Conservation (phyloP, 2,797 vertebrate species). For the Pipistrellus pygmaeus region DNA sequence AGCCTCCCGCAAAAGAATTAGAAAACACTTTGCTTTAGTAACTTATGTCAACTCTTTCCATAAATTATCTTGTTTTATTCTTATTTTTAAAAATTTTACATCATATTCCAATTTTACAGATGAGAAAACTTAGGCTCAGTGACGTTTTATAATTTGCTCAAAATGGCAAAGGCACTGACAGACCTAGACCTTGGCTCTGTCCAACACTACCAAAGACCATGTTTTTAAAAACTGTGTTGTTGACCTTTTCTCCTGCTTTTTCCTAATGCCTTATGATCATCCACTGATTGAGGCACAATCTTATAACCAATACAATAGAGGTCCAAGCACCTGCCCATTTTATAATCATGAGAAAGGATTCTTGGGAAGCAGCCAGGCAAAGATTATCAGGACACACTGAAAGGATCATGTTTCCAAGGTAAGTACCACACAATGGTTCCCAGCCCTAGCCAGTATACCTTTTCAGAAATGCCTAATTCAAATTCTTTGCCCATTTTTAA, state of each 20-base stretch:
- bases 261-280: neutral
- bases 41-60: neutral
- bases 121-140: neutral
- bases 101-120: neutral
- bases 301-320: neutral
- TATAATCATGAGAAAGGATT: neutral
- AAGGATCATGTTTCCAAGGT: neutral
- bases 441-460: neutral
- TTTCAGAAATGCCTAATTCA: conserved; percentile 3
- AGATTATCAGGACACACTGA: neutral
- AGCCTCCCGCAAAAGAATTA: neutral
- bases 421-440: neutral
- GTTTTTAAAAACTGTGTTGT: neutral
- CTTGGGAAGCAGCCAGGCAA: neutral
- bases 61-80: neutral
- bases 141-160: neutral
- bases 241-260: neutral
- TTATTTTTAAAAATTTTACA: conserved; percentile 1
- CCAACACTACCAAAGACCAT: neutral
- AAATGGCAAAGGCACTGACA: neutral
- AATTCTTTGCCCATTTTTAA: neutral
- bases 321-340: neutral
- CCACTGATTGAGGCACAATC: neutral
- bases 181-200: neutral
- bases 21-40: neutral